Base-by-base conservation (phyloP, 2,113 vertebrate genomes). In the Natator depressus region DNA sequence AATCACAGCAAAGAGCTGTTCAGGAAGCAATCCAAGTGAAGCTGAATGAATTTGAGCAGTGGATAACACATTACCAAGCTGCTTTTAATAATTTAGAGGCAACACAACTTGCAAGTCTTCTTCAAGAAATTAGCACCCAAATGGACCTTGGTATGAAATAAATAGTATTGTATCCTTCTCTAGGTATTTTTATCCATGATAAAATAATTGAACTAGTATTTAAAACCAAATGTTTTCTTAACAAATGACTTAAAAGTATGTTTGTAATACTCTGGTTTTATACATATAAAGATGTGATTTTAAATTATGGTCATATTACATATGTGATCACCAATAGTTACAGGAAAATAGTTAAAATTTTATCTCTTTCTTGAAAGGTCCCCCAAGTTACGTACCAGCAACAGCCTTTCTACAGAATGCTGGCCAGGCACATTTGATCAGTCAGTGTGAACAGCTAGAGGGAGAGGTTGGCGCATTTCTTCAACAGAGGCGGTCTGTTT, bases 381-480 rank as follows among this genome's bases (percentile, higher is more conserved):
- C 99, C n/a, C 99, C 99, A 3, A 99, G 99, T 97, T 99, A 99
- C 0, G 99, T 99, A 6, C 99, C 99, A 38, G 99, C 99, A 10
- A 99, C 99, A 35, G 98, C 99, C 7, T 99, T 99, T 96, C 98
- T 99, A 85, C 99, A 99, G 93, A 99, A 99, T 2, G 99, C 99
- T 3, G 99, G 99, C 75, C 99, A 99, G 97, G 99, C 99, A 17
- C 99, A 99, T 93, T 97, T 99, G 1, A 99, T 99, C 93, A 99
- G 99, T 96, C 99, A 99, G 94, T 99, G 99, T 13, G 99, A 99
- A 46, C 99, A 98, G 17, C 98, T 99, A 72, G 99, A 99, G 95
- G 99, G 99, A 1, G 99, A 99, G 96, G 98, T 99, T 19, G 98
- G 99, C 7, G 97, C 99, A 9, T 87, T 99, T 83, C 98, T 99